phyloP scores from a whole-genome alignment of 2,888 invertebrate species.

The Oeneis ivallda region DNA sequence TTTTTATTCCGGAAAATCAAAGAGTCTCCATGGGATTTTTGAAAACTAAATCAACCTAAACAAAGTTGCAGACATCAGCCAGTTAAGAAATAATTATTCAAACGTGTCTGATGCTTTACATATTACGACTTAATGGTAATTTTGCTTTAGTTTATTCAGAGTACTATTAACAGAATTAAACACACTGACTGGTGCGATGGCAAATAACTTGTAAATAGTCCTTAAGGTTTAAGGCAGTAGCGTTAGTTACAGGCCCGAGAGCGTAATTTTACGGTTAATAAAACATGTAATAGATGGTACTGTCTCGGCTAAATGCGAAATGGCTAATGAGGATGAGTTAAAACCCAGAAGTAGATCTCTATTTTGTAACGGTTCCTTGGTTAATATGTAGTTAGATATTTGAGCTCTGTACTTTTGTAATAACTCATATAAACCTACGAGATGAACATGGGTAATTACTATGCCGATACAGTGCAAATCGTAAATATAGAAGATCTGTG shows the following conservation, averaged over 20 bases:
- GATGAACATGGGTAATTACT: too few species aligned
- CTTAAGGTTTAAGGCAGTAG: conserved; percentile 26
- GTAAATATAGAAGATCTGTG: too few species aligned
- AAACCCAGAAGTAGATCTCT: conserved; percentile 5
- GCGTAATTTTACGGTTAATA: conserved; percentile 50
- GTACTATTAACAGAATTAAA: conserved; percentile 5
- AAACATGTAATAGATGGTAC: conserved; percentile 48
- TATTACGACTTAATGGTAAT: background rate
- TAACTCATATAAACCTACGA: too few species aligned
- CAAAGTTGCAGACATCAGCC: too few species aligned
- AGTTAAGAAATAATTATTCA: too few species aligned
- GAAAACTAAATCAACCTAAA: too few species aligned
- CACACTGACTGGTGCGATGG: conserved; percentile 6
- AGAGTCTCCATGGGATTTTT: too few species aligned
- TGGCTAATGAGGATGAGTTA: conserved; percentile 12
- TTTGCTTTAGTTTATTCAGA: conserved; percentile 7
- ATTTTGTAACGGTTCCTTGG: background rate
- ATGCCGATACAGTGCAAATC: too few species aligned
- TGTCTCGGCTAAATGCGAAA: conserved; percentile 24
- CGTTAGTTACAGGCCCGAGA: conserved; percentile 41
- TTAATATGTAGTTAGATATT: too few species aligned
- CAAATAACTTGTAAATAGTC: conserved; percentile 33
- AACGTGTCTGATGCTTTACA: too few species aligned
- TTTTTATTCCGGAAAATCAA: too few species aligned
- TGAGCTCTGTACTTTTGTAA: too few species aligned